These are phyloP conservation scores for Falco columbarius DNA, from an alignment of 2,797 vertebrate species.

Conservation along the genomic window DNA sequence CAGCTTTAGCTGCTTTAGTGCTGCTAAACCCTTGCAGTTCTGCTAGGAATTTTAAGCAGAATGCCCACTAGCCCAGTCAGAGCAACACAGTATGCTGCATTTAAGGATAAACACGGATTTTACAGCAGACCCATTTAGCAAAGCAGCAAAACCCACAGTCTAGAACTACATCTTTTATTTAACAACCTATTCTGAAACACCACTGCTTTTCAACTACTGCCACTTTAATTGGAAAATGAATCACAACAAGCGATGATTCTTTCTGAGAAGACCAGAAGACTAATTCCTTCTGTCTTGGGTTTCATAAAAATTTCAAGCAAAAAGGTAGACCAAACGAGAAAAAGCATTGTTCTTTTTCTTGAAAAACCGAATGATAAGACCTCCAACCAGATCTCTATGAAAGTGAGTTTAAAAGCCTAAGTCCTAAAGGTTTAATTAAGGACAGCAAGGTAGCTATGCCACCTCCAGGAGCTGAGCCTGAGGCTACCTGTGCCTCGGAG, in stretches of 20 bases:
- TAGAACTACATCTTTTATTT: neutral
- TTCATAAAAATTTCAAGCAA: neutral
- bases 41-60: neutral
- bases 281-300: neutral
- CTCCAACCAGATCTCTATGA: neutral
- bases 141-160: neutral
- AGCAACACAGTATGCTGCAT: neutral
- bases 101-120: neutral
- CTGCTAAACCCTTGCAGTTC: neutral
- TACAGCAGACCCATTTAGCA: accelerated
- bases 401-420: neutral
- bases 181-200: neutral
- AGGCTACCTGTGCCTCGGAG: neutral
- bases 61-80: neutral
- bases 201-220: neutral
- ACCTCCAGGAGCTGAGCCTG: neutral
- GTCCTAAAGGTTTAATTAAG: neutral
- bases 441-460: neutral
- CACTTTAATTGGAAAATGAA: neutral
- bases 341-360: neutral
- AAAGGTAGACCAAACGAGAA: neutral
- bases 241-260: neutral
- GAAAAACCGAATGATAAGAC: neutral
- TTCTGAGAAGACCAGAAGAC: neutral
- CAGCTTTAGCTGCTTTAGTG: neutral